Evolutionary conservation across 2,888 invertebrate species (phyloP).

Genomic region (Romanomermis culicivorax): DNA sequence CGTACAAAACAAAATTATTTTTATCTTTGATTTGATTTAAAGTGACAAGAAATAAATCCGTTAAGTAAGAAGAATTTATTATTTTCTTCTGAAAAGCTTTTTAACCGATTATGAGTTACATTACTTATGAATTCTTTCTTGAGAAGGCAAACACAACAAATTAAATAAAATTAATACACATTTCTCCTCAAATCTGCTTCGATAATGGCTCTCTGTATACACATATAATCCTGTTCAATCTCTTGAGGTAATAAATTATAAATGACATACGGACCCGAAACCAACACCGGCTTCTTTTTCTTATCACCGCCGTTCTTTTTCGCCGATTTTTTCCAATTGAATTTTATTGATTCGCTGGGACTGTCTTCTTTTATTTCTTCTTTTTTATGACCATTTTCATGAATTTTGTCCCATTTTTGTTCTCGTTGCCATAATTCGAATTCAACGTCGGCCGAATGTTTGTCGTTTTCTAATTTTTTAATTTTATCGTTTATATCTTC

Average conservation of each 20-base stretch:
- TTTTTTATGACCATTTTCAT: background rate
- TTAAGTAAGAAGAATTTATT: too few species aligned
- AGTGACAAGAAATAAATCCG: too few species aligned
- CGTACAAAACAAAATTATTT: too few species aligned
- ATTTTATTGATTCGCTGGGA: background rate
- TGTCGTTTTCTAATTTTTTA: background rate
- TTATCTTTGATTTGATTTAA: too few species aligned
- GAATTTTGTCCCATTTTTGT: background rate
- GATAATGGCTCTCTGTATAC: background rate
- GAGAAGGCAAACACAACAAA: background rate
- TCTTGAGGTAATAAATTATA: background rate
- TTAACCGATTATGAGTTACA: background rate
- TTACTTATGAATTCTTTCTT: background rate
- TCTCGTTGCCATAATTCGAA: background rate
- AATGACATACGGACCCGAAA: background rate
- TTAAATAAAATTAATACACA: background rate
- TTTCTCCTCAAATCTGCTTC: background rate
- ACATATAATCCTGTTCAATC: background rate
- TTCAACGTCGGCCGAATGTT: background rate
- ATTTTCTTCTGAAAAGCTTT: background rate
- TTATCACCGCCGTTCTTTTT: background rate
- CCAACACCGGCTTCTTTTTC: background rate
- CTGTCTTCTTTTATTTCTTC: background rate
- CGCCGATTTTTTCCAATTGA: background rate
- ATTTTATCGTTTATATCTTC: background rate